phyloP scores from a whole-genome alignment of 30 jellyfish, hydroid and myxozoan genomes.

The Cassiopea xamachana region DNA sequence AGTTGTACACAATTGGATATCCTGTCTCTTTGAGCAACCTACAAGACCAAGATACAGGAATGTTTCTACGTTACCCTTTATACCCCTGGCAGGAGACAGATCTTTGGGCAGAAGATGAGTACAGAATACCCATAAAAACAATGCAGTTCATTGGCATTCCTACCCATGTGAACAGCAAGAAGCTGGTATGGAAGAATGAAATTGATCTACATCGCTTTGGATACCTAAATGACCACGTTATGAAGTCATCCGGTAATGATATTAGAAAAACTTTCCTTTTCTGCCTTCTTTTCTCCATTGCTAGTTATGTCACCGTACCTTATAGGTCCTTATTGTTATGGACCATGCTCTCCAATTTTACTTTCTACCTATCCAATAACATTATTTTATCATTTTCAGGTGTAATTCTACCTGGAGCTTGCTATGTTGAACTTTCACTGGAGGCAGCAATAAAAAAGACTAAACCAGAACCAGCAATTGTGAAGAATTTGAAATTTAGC shows the following conservation, averaged over 20 bases:
- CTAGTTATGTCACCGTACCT: too few relatives aligned
- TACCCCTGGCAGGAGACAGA: conserved; percentile 77
- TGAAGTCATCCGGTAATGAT: conserved; percentile 66
- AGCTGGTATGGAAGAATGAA: conserved; percentile 58
- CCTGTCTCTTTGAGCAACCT: conserved; percentile 29
- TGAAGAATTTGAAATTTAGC: conserved; percentile 24
- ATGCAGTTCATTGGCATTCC: conserved; percentile 65
- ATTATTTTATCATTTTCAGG: conserved; percentile 16
- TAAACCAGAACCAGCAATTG: conserved; percentile 43
- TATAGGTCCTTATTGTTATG: too few relatives aligned
- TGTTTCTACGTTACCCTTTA: conserved; percentile 57
- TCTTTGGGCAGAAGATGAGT: conserved; percentile 71
- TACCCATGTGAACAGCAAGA: conserved; percentile 5
- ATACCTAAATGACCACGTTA: conserved; percentile 62
- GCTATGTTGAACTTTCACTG: conserved; percentile 68
- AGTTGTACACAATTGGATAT: conserved; percentile 74
- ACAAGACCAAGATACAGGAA: conserved; percentile 44
- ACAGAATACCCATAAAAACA: conserved; percentile 26
- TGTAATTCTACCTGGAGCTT: conserved; percentile 72
- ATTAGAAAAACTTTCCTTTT: not conserved
- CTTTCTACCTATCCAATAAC: not conserved
- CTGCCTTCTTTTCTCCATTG: too few relatives aligned
- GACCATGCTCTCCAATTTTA: not conserved
- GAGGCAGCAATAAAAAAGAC: conserved; percentile 42
- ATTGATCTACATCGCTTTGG: conserved; percentile 47